Base-by-base conservation (phyloP, 2,797 vertebrate species). In the Ctenopoma kingsleyae region DNA sequence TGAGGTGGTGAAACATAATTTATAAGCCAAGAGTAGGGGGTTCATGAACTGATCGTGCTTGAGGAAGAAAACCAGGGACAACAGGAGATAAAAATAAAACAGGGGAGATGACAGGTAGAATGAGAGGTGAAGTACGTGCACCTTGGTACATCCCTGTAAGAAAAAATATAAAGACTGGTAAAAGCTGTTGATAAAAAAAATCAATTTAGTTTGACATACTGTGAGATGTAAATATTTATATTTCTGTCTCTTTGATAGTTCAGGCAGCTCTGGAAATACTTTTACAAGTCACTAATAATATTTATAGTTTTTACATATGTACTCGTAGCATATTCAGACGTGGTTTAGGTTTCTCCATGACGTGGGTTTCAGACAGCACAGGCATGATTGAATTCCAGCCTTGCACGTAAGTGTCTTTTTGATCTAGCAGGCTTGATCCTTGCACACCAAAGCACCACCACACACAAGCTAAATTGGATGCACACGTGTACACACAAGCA, bases 361-460 rank as follows among this genome's bases (percentile, higher is more conserved):
- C 75, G 32, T 19, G 44, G 64, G 23, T 71, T 84, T 81, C 62
- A 74, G 71, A 64, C 71, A 23, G 56, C 19, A 11, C 20, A 8
- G 71, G 53, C 74, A 32, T 90, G 87, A 93, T 92, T 88, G 85
- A 91, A 92, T 90, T 90, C 75, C 77, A 85, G 69, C 56, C 81
- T 30, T 56, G 83, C 71, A 60, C 81, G 3, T 84, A 84, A 89
- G 78, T 87, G 83, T 90, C 88, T 91, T 38, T 90, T 89, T 91
- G 65, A 91, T 91, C 81, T 86, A 62, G 57, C 54, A 47, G 67
- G 74, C 86, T 89, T 87, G 85, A 89, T 89, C 83, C 86, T 87
- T 74, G 81, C 48, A 56, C 81, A 65, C 80, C 66, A 70, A 78
- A 76, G 78, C 80, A 22, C 65, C 32, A 4, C 56, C 65, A 6